Conservation (phyloP, 2,888 invertebrate species). For the Hesperia comma region DNA sequence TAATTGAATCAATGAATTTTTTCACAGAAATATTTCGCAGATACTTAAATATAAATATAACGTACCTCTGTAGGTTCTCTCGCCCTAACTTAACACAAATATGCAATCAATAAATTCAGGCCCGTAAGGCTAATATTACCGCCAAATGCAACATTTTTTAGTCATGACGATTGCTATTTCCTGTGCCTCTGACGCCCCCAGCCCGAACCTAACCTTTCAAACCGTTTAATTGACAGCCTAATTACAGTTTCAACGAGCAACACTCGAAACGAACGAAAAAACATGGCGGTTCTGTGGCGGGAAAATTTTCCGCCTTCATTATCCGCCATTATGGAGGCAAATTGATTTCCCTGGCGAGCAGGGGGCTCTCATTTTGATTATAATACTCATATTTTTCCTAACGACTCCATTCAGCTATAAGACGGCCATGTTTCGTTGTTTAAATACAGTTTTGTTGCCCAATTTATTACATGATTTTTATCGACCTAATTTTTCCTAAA, state of each 20-base stretch:
- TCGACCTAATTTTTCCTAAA: too few relatives aligned
- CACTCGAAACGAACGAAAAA: constrained; percentile 28
- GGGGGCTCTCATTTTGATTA: constrained; percentile 39
- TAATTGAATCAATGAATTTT: too few relatives aligned
- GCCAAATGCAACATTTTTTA: background rate
- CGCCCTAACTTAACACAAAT: too few relatives aligned
- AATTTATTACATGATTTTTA: background rate
- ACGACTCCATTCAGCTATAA: constrained; percentile 35
- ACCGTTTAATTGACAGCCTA: constrained; percentile 39
- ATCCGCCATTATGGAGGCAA: constrained; percentile 47
- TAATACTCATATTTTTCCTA: constrained; percentile 40
- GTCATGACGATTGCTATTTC: background rate
- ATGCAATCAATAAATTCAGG: too few relatives aligned
- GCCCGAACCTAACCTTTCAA: constrained; percentile 19
- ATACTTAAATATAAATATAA: too few relatives aligned
- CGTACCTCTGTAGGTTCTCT: too few relatives aligned
- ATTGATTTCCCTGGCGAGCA: constrained; percentile 50
- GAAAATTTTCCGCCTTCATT: constrained; percentile 43
- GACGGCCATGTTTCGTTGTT: constrained; percentile 27
- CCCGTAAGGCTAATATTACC: too few relatives aligned
- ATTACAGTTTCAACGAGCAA: constrained; percentile 34
- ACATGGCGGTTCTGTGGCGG: constrained; percentile 29
- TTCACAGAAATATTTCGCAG: too few relatives aligned
- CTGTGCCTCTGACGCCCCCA: background rate
- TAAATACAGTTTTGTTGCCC: constrained; percentile 8